These are phyloP conservation scores for Pristionchus japonicus DNA, from an alignment of 2,888 invertebrate genomes.

Conservation along the genomic window DNA sequence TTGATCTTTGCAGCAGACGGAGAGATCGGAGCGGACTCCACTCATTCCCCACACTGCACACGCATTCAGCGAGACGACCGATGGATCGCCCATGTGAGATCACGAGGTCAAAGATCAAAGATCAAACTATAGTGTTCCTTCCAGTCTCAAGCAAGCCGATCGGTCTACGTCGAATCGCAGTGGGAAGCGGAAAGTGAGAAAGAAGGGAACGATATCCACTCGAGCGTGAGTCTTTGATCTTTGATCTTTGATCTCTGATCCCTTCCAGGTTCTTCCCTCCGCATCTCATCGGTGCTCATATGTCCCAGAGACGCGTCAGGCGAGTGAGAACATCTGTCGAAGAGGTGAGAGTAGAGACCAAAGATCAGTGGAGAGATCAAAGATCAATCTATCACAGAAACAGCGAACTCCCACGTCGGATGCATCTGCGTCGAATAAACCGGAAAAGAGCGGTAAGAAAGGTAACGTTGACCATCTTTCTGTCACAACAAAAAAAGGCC, in stretches of 20 bases:
- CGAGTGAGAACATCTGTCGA: background rate
- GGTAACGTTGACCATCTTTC: background rate
- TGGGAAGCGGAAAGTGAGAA: background rate
- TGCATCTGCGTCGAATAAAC: background rate
- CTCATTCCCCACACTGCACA: background rate
- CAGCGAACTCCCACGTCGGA: background rate
- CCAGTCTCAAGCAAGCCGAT: background rate
- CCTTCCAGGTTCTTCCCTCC: constrained; percentile 22
- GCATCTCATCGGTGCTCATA: background rate
- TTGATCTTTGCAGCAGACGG: constrained; percentile 8
- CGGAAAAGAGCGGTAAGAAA: background rate
- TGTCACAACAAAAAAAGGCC: too few relatives aligned
- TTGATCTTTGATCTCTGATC: background rate
- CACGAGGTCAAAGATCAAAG: constrained; percentile 8
- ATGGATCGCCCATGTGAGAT: constrained; percentile 7
- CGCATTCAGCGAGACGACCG: background rate
- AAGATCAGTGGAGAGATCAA: constrained; percentile 8
- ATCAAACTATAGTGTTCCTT: background rate
- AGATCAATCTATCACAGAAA: background rate
- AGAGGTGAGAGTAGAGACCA: constrained; percentile 11
- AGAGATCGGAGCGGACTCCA: background rate
- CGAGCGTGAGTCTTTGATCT: constrained; percentile 14
- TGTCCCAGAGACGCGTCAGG: background rate
- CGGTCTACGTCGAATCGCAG: background rate
- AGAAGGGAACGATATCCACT: background rate